phyloP scores from a whole-genome alignment of 2,113 vertebrate species.

The Colius striatus region DNA sequence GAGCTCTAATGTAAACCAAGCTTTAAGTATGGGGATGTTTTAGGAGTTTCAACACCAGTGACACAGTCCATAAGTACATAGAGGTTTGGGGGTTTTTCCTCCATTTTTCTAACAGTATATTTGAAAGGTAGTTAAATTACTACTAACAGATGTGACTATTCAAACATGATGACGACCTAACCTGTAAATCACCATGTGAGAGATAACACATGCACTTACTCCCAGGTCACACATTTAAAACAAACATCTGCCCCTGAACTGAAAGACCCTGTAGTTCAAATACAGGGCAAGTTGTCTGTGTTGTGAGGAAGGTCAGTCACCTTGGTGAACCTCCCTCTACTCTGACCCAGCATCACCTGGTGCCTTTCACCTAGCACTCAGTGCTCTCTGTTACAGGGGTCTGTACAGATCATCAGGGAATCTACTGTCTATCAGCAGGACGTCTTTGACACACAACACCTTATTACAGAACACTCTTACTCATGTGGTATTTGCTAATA shows the following conservation, averaged over 20 bases:
- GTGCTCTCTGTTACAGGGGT: rapidly evolving
- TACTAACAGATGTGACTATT: neutral
- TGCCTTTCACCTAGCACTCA: rapidly evolving
- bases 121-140: neutral
- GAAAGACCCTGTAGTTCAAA: rapidly evolving
- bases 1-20: neutral
- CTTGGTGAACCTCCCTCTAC: neutral
- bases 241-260: neutral
- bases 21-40: neutral
- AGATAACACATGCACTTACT: neutral
- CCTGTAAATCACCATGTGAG: neutral
- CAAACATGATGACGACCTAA: neutral
- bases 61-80: rapidly evolving
- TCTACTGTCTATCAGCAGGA: neutral
- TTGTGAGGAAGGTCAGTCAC: neutral
- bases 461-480: no score
- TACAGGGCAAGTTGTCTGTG: rapidly evolving
- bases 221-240: neutral
- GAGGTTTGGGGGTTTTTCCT: no score
- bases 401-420: neutral
- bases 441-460: neutral
- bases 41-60: neutral
- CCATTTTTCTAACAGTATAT: neutral
- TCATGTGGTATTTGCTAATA: neutral
- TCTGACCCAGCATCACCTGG: neutral